Evolutionary conservation across 2,797 vertebrate genomes (phyloP), one percentile per base, ranked within the genome.

Genomic region (Nannoperca obscura): DNA sequence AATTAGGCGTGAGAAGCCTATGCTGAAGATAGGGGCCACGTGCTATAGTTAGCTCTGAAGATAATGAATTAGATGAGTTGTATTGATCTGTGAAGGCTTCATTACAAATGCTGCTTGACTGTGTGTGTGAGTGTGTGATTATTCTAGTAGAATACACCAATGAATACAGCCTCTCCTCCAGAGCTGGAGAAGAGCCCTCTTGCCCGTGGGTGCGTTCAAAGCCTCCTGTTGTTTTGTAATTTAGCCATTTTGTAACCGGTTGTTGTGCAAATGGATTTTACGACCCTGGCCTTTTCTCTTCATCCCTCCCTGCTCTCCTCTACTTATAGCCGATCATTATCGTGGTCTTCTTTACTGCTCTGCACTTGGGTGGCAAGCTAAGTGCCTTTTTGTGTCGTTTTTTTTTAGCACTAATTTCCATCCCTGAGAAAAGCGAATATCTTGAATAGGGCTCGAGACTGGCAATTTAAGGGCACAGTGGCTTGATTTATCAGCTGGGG

Each of bases 211-310:
- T 78, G 78, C 65, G 71, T 87, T 88, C 78, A 85, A 74, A 85
- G 80, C 73, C 67, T 80, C 84, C 89, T 24, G 81, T 93, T 93
- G 92, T 90, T 90, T 90, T 69, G 88, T 81, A 81, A 88, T 90
- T 91, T 88, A 81, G 86, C 86, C 86, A 80, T 90, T 93, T 90
- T 91, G 83, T 82, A 86, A 82, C 85, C 71, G 78, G 88, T 94
- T 93, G 91, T 92, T 89, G 89, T 91, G 92, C 86, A 92, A 94
- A 92, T 93, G 86, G 76, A 38, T 94, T 94, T 94, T 93, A 94
- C 60, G 71, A 90, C 86, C 76, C 72, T 24, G 61, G 80, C 77
- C 86, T 71, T 92, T 91, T 86, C 88, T 88, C 69, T 84, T 81
- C 72, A 66, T 85, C 75, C 74, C 82, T 83, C 68, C 79, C 59